Conservation (phyloP, 2,888 invertebrate genomes). For the Encarsia formosa region DNA sequence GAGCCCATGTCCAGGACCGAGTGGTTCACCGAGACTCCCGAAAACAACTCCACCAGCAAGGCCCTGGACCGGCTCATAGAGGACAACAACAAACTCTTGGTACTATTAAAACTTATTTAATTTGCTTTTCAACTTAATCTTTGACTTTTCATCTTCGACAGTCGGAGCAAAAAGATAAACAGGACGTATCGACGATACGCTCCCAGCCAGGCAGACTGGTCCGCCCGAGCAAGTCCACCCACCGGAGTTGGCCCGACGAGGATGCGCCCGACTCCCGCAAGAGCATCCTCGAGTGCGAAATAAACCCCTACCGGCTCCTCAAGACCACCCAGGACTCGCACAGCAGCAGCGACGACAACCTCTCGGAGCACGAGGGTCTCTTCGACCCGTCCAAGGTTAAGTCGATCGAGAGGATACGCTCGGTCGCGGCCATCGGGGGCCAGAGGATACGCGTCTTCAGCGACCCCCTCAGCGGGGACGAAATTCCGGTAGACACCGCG, state of each 20-base stretch:
- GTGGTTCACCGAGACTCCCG: slow-evolving; percentile 37
- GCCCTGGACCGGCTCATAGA: slow-evolving; percentile 1
- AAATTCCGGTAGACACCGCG: neutral
- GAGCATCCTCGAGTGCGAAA: slow-evolving; percentile 78
- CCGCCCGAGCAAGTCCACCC: slow-evolving; percentile 29
- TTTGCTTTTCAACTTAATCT: no score
- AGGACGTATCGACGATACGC: slow-evolving; percentile 3
- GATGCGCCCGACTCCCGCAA: slow-evolving; percentile 45
- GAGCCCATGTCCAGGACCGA: slow-evolving; percentile 38
- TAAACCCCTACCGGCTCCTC: slow-evolving; percentile 79
- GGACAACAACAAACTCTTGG: slow-evolving; percentile 9
- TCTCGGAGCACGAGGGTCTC: slow-evolving; percentile 40
- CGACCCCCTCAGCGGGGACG: slow-evolving; percentile 44
- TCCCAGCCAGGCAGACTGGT: slow-evolving; percentile 30
- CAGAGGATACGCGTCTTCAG: slow-evolving; percentile 65
- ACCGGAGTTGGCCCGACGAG: slow-evolving; percentile 29
- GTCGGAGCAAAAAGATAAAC: neutral
- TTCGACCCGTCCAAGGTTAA: slow-evolving; percentile 49
- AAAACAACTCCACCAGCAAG: neutral
- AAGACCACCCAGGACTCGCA: slow-evolving; percentile 53
- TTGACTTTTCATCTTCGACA: no score
- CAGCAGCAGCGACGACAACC: slow-evolving; percentile 51
- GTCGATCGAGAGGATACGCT: slow-evolving; percentile 46
- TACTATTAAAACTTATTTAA: no score
- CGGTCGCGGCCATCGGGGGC: slow-evolving; percentile 60